Conservation (phyloP, 1,140 invertebrate species). For the Camponotus pennsylvanicus region DNA sequence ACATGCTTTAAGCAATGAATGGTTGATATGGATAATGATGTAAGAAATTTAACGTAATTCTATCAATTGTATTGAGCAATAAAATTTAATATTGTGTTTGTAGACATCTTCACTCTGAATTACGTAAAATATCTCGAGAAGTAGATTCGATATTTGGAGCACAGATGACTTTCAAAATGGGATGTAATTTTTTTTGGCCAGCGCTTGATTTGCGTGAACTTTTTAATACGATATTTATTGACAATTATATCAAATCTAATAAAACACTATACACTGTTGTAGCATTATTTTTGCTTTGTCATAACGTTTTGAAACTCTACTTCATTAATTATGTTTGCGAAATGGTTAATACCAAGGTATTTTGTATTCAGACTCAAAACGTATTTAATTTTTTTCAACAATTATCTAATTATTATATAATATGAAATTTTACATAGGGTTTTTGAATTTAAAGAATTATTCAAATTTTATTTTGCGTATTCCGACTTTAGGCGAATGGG, state of each 20-base stretch:
- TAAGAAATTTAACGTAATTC: background rate
- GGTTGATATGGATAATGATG: background rate
- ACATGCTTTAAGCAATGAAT: background rate
- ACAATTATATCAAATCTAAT: background rate
- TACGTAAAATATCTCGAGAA: slow-evolving; percentile 15
- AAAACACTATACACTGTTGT: background rate
- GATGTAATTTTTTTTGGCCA: background rate
- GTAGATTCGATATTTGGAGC: slow-evolving; percentile 25
- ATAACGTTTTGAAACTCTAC: slow-evolving; percentile 6
- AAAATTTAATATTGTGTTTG: background rate
- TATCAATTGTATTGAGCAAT: background rate
- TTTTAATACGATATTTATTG: background rate
- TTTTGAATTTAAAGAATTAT: background rate
- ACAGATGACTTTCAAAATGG: slow-evolving; percentile 31
- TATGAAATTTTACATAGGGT: background rate
- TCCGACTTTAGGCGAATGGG: background rate
- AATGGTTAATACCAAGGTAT: slow-evolving; percentile 16
- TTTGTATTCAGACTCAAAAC: background rate
- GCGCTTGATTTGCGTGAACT: background rate
- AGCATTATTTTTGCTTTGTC: background rate
- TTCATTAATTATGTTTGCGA: slow-evolving; percentile 14
- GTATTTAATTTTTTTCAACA: no score
- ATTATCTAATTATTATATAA: no score
- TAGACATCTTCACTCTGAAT: slow-evolving; percentile 35
- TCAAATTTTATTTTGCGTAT: background rate